Conservation (phyloP, 2,888 invertebrate species). For the Ecliptopera silaceata region DNA sequence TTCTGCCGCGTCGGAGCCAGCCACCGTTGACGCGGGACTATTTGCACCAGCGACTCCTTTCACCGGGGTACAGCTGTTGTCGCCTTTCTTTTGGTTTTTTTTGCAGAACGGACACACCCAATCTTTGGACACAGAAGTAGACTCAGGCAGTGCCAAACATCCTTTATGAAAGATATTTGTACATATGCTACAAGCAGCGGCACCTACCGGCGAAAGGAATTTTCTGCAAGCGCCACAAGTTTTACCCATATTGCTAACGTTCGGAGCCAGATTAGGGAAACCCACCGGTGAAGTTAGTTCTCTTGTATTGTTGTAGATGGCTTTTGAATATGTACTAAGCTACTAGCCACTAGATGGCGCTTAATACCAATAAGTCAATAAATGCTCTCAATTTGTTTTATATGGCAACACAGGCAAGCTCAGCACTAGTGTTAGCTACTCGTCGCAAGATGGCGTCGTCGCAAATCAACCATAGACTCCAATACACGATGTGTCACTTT, state of each 20-base stretch:
- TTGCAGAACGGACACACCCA: not conserved
- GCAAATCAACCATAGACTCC: too few relatives aligned
- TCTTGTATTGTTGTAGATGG: not conserved
- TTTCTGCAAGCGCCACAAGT: not conserved
- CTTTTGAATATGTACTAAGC: not conserved
- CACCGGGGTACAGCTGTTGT: not conserved
- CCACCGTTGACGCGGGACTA: too few relatives aligned
- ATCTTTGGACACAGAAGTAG: not conserved
- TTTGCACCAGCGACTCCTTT: not conserved
- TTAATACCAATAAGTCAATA: not conserved
- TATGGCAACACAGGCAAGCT: not conserved
- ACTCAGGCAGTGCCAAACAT: not conserved
- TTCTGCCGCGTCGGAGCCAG: not conserved
- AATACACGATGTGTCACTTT: too few relatives aligned
- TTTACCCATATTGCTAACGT: not conserved
- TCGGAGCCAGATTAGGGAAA: not conserved
- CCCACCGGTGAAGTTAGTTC: not conserved
- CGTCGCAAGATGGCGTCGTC: too few relatives aligned
- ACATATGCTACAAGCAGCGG: not conserved
- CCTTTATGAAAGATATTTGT: not conserved
- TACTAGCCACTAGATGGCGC: not conserved
- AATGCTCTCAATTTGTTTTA: too few relatives aligned
- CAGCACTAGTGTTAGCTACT: too few relatives aligned
- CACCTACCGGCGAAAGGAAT: not conserved
- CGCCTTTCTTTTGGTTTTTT: not conserved